phyloP scores from a whole-genome alignment of 1,140 invertebrate genomes.

The Oncopodura yosiiana region DNA sequence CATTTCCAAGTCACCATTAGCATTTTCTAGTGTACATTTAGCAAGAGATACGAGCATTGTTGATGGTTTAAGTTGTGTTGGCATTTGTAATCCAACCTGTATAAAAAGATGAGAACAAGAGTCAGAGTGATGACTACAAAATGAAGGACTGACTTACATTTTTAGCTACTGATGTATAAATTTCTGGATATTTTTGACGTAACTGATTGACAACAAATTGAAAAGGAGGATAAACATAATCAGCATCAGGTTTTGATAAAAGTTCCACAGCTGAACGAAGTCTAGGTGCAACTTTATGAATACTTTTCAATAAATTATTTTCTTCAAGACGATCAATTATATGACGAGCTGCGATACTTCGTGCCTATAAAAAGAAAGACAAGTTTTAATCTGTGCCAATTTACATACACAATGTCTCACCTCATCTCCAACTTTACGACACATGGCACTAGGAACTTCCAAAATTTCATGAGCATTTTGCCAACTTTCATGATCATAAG shows the following conservation, averaged over 20 bases:
- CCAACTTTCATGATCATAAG: constrained; percentile 32
- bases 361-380: constrained; percentile 18
- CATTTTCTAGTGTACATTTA: constrained; percentile 24
- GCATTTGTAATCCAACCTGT: constrained; percentile 26
- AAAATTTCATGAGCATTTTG: constrained; percentile 30
- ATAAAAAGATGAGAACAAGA: neutral
- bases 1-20: constrained; percentile 19
- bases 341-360: constrained; percentile 29
- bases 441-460: constrained; percentile 21
- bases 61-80: constrained; percentile 28
- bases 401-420: constrained; percentile 11
- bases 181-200: constrained; percentile 20
- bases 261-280: constrained; percentile 34
- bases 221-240: constrained; percentile 31
- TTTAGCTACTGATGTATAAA: constrained; percentile 22
- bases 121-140: neutral
- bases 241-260: constrained; percentile 32
- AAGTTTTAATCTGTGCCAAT: neutral
- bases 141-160: constrained; percentile 9
- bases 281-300: constrained; percentile 28
- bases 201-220: constrained; percentile 28
- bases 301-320: constrained; percentile 25
- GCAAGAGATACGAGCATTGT: constrained; percentile 28
- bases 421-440: constrained; percentile 34
- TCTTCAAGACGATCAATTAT: constrained; percentile 33